Percentiles rank a stretch among this genome's conserved stretches.
phyloP scores from a whole-genome alignment of 2,113 vertebrate species.

The Corythaixoides concolor region DNA sequence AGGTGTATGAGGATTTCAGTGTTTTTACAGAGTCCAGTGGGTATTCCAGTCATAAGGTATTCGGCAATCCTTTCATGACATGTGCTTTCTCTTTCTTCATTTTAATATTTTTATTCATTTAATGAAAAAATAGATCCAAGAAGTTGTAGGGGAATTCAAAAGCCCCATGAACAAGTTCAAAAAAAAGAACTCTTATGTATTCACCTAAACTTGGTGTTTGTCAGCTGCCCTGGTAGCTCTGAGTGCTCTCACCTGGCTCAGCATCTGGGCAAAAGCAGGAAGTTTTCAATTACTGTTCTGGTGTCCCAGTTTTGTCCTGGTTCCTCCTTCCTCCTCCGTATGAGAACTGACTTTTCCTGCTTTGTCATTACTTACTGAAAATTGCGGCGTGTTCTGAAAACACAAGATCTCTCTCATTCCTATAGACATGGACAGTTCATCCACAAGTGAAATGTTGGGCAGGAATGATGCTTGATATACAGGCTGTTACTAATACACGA shows the following conservation, averaged over 20 bases:
- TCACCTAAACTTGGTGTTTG: neutral
- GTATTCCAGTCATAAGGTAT: neutral
- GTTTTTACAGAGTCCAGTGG: neutral
- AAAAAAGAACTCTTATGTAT: neutral
- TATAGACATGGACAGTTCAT: rapidly evolving
- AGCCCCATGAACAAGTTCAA: neutral
- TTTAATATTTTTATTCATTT: neutral
- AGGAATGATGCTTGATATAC: neutral
- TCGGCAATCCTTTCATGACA: neutral
- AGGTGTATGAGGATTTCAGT: neutral
- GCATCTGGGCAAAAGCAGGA: neutral
- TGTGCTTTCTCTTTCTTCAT: neutral
- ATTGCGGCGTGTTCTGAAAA: neutral
- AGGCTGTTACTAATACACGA: neutral
- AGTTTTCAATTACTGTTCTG: neutral
- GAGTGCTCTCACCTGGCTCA: neutral
- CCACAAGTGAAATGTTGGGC: neutral
- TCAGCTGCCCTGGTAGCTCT: neutral
- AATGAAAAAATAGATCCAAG: neutral
- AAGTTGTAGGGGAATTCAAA: neutral
- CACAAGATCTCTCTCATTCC: neutral
- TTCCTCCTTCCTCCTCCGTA: neutral
- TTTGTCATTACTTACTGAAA: neutral
- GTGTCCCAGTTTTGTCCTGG: neutral
- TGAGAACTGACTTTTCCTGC: neutral